Percentiles rank a stretch among this genome's conserved stretches.
These are phyloP conservation scores for Torymus aiolomorphi DNA, from an alignment of 2,888 invertebrate species.

Conservation along the genomic window DNA sequence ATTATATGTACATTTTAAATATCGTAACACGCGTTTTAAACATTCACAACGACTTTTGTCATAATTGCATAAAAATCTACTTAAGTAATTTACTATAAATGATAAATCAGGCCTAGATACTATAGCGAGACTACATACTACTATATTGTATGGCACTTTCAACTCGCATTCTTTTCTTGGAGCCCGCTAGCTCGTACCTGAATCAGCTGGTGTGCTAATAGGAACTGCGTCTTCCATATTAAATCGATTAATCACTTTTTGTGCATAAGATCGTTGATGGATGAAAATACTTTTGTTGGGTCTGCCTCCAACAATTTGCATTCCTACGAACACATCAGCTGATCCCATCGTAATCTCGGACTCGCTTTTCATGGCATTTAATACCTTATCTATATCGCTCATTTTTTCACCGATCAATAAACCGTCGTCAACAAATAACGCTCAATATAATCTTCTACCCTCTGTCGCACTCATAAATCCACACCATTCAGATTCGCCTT, in stretches of 20 bases:
- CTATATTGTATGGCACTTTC: background rate
- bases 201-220: background rate
- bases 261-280: no score
- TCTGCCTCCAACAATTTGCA: background rate
- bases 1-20: no score
- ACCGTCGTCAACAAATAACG: constrained; percentile 21
- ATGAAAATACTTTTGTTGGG: background rate
- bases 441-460: background rate
- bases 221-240: background rate
- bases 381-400: no score
- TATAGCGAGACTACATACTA: background rate
- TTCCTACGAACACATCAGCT: background rate
- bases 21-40: background rate
- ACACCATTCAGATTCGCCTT: background rate
- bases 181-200: background rate
- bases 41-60: background rate
- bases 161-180: background rate
- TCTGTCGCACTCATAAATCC: background rate
- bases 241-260: background rate
- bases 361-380: background rate
- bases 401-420: background rate
- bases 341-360: background rate
- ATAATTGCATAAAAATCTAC: background rate
- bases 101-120: background rate
- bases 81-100: background rate